Percentiles rank a stretch among this genome's conserved stretches.
Conservation (phyloP, 2,888 invertebrate genomes). For the Nebria brevicollis region DNA sequence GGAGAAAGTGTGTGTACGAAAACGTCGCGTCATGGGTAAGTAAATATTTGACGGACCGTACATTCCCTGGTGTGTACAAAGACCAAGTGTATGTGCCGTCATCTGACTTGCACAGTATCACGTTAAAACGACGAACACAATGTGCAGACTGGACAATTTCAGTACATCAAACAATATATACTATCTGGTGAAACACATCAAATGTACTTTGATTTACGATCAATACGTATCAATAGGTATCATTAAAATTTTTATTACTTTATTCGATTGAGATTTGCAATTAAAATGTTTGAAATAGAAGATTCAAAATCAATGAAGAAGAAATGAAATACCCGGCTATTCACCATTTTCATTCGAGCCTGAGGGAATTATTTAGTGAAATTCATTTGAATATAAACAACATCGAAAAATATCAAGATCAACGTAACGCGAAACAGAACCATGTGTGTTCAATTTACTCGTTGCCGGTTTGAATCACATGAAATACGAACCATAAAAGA, state of each 20-base stretch:
- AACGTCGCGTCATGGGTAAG: neutral
- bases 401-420: too few species aligned
- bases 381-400: too few species aligned
- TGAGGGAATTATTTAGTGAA: too few species aligned
- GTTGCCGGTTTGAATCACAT: neutral
- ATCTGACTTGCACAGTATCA: neutral
- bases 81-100: neutral
- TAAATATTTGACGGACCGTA: constrained; percentile 10
- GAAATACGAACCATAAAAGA: constrained; percentile 1
- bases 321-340: too few species aligned
- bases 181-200: too few species aligned
- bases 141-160: neutral
- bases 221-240: too few species aligned
- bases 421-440: neutral
- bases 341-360: too few species aligned
- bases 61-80: neutral
- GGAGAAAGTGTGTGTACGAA: neutral
- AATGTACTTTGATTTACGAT: too few species aligned
- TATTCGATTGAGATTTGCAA: too few species aligned
- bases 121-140: neutral
- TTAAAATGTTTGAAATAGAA: too few species aligned
- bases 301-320: too few species aligned
- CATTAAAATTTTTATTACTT: too few species aligned
- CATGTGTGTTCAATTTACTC: neutral
- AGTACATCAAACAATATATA: neutral